A percentile compares a stretch with the other conserved stretches of the same genome.
These are phyloP conservation scores for Ctenicera cuprea DNA, from an alignment of 2,888 invertebrate genomes.

Conservation along the genomic window DNA sequence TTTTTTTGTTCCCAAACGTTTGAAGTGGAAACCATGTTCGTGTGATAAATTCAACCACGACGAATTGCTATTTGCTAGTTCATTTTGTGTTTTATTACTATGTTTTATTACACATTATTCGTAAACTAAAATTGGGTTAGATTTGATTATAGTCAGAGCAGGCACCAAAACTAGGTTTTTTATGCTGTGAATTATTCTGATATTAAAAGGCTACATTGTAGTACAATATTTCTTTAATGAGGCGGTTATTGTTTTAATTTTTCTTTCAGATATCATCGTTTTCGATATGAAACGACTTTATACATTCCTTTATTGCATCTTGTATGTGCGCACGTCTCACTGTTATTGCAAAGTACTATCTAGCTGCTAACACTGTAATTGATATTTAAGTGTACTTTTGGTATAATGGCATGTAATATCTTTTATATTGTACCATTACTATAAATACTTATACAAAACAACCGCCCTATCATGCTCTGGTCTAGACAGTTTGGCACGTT, in stretches of 20 bases:
- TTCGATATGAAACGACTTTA: conserved; percentile 2
- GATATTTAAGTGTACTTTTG: conserved; percentile 48
- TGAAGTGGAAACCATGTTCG: neutral
- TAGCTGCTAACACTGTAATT: conserved; percentile 42
- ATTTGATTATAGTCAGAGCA: no score
- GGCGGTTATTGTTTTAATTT: no score
- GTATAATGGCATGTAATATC: conserved; percentile 42
- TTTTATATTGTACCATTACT: conserved; percentile 34
- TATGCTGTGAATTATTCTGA: no score
- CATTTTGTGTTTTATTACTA: neutral
- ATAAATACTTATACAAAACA: conserved; percentile 17
- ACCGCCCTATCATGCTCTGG: neutral
- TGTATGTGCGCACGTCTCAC: conserved; percentile 40
- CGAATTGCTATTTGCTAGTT: neutral
- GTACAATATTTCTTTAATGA: no score
- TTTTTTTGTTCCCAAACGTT: conserved; percentile 13
- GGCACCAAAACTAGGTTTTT: no score
- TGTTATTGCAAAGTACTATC: conserved; percentile 40
- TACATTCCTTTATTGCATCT: neutral
- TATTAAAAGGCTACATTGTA: no score
- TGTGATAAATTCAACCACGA: neutral
- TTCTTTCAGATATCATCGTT: no score
- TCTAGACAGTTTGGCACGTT: conserved; percentile 20
- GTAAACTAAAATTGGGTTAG: no score
- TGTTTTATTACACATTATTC: neutral